Conservation (phyloP, 2,888 invertebrate species). For the Drosophila tripunctata region DNA sequence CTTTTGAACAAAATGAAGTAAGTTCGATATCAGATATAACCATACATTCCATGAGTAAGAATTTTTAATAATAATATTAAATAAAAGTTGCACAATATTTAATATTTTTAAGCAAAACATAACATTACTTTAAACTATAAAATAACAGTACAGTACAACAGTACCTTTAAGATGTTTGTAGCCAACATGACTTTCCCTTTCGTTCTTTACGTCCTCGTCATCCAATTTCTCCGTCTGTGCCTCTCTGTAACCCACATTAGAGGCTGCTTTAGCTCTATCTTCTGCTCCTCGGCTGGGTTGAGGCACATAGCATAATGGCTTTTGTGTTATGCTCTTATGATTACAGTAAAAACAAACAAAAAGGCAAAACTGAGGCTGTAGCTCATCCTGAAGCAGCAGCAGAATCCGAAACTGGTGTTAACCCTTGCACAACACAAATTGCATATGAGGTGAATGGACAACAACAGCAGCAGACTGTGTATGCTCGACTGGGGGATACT, state of each 20-base stretch:
- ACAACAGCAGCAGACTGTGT: conserved; percentile 7
- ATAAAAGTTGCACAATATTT: neutral
- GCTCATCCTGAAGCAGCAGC: conserved; percentile 15
- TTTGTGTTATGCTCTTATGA: conserved; percentile 77
- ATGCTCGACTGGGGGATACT: neutral
- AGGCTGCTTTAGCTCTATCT: conserved; percentile 34
- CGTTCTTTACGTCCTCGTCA: neutral
- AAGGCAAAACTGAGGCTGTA: conserved; percentile 20
- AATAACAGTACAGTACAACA: neutral
- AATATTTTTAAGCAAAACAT: neutral
- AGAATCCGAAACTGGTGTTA: too few relatives aligned
- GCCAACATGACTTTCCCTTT: conserved; percentile 3
- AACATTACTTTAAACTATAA: conserved; percentile 5
- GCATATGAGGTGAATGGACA: conserved; percentile 38
- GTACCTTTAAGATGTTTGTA: conserved; percentile 26
- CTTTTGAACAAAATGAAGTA: too few relatives aligned
- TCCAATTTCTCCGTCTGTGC: neutral
- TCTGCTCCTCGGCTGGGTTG: conserved; percentile 29
- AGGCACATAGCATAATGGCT: conserved; percentile 60
- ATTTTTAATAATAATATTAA: too few relatives aligned
- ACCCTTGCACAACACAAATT: conserved; percentile 58
- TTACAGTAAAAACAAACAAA: conserved; percentile 63
- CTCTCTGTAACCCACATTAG: conserved; percentile 37
- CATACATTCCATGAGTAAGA: too few relatives aligned
- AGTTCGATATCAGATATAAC: too few relatives aligned